Evolutionary conservation across 1,140 invertebrate species (phyloP).

Genomic region (Caenorhabditis inopinata): DNA sequence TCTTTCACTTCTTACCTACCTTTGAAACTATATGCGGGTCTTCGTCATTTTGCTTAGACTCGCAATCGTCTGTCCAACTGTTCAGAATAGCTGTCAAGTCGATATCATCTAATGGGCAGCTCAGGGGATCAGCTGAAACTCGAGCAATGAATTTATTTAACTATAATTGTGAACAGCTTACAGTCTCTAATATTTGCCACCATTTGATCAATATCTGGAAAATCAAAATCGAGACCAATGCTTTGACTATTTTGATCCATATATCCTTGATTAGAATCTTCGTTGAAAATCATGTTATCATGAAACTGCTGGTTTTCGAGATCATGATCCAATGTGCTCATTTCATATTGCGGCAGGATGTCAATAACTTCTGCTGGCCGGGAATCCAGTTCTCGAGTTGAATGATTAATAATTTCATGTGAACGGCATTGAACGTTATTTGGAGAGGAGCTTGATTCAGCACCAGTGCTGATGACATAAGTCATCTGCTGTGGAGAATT

Average conservation of each 20-base stretch:
- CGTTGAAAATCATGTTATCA: neutral
- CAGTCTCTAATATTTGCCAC: neutral
- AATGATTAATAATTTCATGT: neutral
- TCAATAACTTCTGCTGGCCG: neutral
- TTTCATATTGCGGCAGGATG: neutral
- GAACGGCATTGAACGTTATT: neutral
- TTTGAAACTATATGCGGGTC: neutral
- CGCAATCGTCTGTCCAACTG: neutral
- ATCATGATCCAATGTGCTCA: neutral
- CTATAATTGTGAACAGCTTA: neutral
- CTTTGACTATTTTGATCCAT: neutral
- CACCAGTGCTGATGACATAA: neutral
- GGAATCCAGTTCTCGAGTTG: neutral
- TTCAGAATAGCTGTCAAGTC: constrained; percentile 10
- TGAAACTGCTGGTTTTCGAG: neutral
- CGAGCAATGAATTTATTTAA: neutral
- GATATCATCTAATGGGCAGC: neutral
- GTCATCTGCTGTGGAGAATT: neutral
- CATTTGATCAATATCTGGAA: constrained; percentile 19
- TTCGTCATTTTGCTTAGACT: neutral
- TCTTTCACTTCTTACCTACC: neutral
- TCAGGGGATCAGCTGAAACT: neutral
- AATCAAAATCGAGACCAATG: neutral
- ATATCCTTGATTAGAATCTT: neutral
- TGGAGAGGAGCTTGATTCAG: constrained; percentile 1